Evolutionary conservation across 2,888 invertebrate genomes (phyloP), one percentile per base, ranked within the genome.

Genomic region (Parthenolecanium corni): DNA sequence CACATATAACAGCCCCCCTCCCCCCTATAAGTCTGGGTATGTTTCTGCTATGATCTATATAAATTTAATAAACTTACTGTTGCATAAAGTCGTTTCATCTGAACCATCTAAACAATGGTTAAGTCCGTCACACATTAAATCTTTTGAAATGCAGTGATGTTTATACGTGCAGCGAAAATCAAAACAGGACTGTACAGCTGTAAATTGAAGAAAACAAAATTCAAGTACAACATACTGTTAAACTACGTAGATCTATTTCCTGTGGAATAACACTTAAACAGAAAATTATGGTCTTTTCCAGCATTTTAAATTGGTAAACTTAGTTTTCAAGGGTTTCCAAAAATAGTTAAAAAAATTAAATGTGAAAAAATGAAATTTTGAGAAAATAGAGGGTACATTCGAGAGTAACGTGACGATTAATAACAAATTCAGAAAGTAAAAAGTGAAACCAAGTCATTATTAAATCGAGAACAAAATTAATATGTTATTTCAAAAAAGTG

Each of bases 51-150:
- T n/a, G n/a, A n/a, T n/a, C n/a, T n/a, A n/a, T n/a, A n/a, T n/a
- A n/a, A n/a, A n/a, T n/a, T n/a, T 31, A 31, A 31, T 6, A 6
- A 66, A 80, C 83, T 82, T 76, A 92, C 92, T 87, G 75, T 88
- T 84, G 77, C 94, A 94, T 69, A 87, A 80, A 66, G 84, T 82
- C 71, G 86, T 85, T 76, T 94, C 94, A 73, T 94, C 94, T 54
- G 91, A 91, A 67, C 88, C 89, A 75, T 94, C 92, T 54, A 87
- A 91, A 74, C 94, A 94, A 75, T 95, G 93, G 76, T 91, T 89
- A 67, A 93, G 84, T 64, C 86, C 86, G 76, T 95, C 94, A 77
- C 94, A 94, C 69, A 88, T 82, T 66, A 95, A 80, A 74, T 92
- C 91, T 65, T 85, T 86, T 74, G 89, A 86, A 71, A 94, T 91